Conservation (phyloP, 2,888 invertebrate species). For the Cetonia aurata region DNA sequence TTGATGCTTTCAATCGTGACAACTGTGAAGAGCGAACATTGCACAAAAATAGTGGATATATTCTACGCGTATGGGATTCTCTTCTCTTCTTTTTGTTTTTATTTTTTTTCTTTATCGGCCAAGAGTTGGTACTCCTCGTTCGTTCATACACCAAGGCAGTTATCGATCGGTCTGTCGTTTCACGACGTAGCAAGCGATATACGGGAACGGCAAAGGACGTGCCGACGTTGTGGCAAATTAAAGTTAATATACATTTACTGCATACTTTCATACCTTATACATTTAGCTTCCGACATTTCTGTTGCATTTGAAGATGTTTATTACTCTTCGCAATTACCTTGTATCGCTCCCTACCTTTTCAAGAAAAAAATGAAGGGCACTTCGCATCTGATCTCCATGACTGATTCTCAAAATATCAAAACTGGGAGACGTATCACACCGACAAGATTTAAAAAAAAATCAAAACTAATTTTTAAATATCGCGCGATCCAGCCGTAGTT, state of each 20-base stretch:
- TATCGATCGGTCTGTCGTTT: slow-evolving; percentile 17
- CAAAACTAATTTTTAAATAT: too few species aligned
- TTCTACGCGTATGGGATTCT: slow-evolving; percentile 35
- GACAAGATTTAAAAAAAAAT: too few species aligned
- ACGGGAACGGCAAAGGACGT: background rate
- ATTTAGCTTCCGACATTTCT: slow-evolving; percentile 37
- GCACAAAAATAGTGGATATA: slow-evolving; percentile 40
- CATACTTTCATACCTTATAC: slow-evolving; percentile 38
- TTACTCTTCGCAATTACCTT: slow-evolving; percentile 31
- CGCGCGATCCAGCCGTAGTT: too few species aligned
- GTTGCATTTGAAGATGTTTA: slow-evolving; percentile 36
- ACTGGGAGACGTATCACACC: too few species aligned
- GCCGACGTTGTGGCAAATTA: slow-evolving; percentile 32
- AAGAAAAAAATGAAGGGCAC: background rate
- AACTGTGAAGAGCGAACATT: slow-evolving; percentile 31
- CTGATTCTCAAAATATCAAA: too few species aligned
- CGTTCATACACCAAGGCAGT: background rate
- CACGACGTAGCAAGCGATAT: slow-evolving; percentile 4
- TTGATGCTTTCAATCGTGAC: slow-evolving; percentile 41
- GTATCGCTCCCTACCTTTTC: slow-evolving; percentile 16
- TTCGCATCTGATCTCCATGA: too few species aligned
- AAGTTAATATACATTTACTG: slow-evolving; percentile 28
- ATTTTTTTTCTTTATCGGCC: slow-evolving; percentile 13
- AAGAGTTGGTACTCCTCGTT: background rate
- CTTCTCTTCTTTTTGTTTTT: too few species aligned